phyloP scores from a whole-genome alignment of 2,888 invertebrate species.

The Drosophila eohydei region DNA sequence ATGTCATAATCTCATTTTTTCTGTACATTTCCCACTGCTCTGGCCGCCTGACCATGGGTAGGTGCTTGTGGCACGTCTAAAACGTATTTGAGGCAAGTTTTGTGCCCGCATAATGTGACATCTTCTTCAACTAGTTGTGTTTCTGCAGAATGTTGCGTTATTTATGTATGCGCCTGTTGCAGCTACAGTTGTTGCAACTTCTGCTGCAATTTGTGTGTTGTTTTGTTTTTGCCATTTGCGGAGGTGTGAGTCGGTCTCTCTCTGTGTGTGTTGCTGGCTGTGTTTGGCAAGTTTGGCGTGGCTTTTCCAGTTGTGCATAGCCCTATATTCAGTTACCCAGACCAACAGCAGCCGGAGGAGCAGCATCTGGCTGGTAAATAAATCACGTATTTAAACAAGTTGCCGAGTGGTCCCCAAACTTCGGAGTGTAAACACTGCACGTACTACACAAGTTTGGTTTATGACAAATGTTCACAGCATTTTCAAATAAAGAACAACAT shows the following conservation, averaged over 20 bases:
- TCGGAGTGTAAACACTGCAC: conserved; percentile 72
- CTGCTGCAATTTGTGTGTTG: conserved; percentile 45
- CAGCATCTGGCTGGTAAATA: conserved; percentile 72
- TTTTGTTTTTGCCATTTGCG: conserved; percentile 10
- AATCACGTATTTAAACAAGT: conserved; percentile 80
- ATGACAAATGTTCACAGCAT: conserved; percentile 72
- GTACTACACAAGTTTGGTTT: conserved; percentile 75
- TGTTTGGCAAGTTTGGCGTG: conserved; percentile 59
- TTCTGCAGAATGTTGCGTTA: conserved; percentile 66
- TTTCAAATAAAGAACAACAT: conserved; percentile 28
- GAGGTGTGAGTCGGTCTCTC: conserved; percentile 5
- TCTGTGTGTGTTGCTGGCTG: not conserved
- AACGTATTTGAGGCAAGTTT: conserved; percentile 59
- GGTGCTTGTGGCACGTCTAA: conserved; percentile 44
- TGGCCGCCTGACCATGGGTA: not conserved
- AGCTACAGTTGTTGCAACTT: conserved; percentile 62
- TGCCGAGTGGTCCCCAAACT: conserved; percentile 61
- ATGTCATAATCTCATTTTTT: not conserved
- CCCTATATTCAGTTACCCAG: conserved; percentile 41
- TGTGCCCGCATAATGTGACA: conserved; percentile 72
- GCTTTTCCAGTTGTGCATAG: conserved; percentile 43
- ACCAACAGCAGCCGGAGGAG: conserved; percentile 4
- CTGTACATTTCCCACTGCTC: not conserved
- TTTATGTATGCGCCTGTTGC: conserved; percentile 78
- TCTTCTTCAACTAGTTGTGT: conserved; percentile 52